phyloP scores from a whole-genome alignment of 2,797 vertebrate species.

The Anomalospiza imberbis region DNA sequence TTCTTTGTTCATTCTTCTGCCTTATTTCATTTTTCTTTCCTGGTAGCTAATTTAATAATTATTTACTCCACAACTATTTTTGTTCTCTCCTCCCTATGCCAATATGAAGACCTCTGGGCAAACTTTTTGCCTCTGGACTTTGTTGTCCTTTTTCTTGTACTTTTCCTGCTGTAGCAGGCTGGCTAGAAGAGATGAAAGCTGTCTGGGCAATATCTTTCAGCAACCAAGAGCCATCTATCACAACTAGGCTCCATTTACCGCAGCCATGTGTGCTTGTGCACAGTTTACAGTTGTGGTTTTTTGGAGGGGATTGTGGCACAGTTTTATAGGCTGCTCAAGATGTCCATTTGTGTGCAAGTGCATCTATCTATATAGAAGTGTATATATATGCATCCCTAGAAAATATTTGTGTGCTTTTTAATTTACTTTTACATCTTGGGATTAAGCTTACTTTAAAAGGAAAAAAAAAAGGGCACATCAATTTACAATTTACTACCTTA shows the following conservation, averaged over 20 bases:
- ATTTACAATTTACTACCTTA: not conserved
- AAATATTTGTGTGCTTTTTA: not conserved
- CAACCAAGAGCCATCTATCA: not conserved
- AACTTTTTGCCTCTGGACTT: not conserved
- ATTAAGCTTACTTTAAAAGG: not conserved
- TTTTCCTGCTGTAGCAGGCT: not conserved
- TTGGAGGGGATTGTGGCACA: not conserved
- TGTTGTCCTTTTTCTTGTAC: not conserved
- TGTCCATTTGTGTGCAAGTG: not conserved
- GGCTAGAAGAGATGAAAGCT: not conserved
- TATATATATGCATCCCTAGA: not conserved
- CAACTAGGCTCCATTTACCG: not conserved
- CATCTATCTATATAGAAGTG: not conserved
- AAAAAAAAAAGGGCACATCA: not conserved
- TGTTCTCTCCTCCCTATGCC: not conserved
- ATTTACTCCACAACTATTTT: not conserved
- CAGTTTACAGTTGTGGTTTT: conserved; percentile 27
- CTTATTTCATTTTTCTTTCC: not conserved
- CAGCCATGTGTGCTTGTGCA: conserved; percentile 29
- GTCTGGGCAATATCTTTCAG: conserved; percentile 23
- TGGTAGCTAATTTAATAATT: not conserved
- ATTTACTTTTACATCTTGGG: not conserved
- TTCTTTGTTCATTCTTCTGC: not conserved
- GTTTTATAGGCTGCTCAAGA: conserved; percentile 42
- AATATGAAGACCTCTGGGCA: not conserved